Conservation (phyloP, 2,797 vertebrate species). For the Synaphobranchus kaupii region DNA sequence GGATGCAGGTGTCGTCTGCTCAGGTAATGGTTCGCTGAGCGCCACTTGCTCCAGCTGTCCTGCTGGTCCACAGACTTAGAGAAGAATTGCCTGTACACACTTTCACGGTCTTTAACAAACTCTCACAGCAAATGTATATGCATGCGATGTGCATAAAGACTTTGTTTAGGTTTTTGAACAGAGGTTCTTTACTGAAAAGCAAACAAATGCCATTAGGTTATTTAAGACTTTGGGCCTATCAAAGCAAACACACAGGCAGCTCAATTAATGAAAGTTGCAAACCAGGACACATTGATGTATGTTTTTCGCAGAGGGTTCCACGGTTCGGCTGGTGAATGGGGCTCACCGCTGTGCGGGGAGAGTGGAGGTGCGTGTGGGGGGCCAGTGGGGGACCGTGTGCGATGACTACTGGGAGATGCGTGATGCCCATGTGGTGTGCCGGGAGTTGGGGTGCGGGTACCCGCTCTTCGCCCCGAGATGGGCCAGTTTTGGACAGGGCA, state of each 20-base stretch:
- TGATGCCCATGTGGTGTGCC: constrained; percentile 21
- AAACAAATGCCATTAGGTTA: not conserved
- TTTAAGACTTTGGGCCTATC: not conserved
- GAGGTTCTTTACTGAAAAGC: not conserved
- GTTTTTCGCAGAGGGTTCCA: not conserved
- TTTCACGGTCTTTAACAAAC: not conserved
- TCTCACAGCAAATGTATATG: too few species aligned
- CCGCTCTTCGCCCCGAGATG: constrained; percentile 14
- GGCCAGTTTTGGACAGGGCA: constrained; percentile 14
- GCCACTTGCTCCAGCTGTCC: not conserved
- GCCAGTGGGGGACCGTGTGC: constrained; percentile 14
- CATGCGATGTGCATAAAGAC: too few species aligned
- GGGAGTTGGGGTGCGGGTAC: constrained; percentile 23
- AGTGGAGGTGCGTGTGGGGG: constrained; percentile 4
- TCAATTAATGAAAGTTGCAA: not conserved
- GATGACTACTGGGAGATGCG: constrained; percentile 23
- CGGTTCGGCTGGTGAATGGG: constrained; percentile 15
- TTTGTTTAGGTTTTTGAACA: not conserved
- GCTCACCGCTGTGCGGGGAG: constrained; percentile 17
- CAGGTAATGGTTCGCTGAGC: not conserved
- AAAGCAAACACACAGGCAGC: not conserved
- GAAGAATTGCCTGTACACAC: not conserved
- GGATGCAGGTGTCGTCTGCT: not conserved
- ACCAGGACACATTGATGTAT: not conserved
- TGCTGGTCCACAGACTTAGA: not conserved